Evolutionary conservation across 1,140 invertebrate species (phyloP), one percentile per base, ranked within the genome.

Genomic region (Drosophila paulistorum): DNA sequence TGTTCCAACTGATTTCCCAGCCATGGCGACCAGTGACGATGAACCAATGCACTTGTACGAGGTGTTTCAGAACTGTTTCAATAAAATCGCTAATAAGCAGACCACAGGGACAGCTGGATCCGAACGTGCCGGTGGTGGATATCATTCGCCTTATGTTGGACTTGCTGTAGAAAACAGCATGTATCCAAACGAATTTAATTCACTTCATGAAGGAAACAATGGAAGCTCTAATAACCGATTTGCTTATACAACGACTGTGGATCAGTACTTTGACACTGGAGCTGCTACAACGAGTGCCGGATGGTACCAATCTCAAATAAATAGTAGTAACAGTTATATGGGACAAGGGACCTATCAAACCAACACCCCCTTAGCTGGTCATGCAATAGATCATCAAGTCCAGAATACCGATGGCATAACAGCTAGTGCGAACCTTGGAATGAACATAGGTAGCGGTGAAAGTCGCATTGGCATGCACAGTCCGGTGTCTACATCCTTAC

Each of bases 51-150:
- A 93, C 92, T 93, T 98, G 94, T 98, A 98, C 94, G 97, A 98
- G 95, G 97, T 98, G 94, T 98, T 98, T 95, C 97, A 98, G 94
- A 98, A 97, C 94, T 98, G 97, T 95, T 98, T 98, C 94, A 98
- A 98, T 94, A 98, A 98, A 95, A 98, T 98, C 93, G 97, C 97
- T 91, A 98, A 98, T 94, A 98, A 98, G 94, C 97, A 97, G 93
- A 95, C 95, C 90, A 66, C 90, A 94, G 93, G 95, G 94, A 91
- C 95, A 95, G 81, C 77, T 93, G 93, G 96, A 94, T 91, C 95
- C 95, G 96, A 96, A 93, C 96, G 96, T 93, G 93, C 95, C 75
- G 85, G 95, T 20, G 85, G 95, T n/a, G 77, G 95, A 79, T 96
- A 96, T 93, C 96, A 96, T 92, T 95, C 95, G 78, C 95, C 96